phyloP scores from a whole-genome alignment of 2,888 invertebrate genomes.

The Eristalinus aeneus region DNA sequence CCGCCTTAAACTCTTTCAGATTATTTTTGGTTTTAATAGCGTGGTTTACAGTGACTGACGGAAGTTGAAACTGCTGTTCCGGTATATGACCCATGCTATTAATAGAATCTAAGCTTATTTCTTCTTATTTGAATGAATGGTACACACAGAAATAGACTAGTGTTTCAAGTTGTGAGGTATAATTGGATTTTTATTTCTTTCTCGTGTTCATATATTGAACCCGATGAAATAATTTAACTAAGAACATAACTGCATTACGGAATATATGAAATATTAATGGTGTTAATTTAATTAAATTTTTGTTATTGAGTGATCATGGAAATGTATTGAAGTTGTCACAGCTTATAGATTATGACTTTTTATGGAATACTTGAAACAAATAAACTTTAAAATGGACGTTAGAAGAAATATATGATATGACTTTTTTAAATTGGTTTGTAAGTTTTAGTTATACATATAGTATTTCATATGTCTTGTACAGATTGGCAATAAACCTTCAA shows the following conservation, averaged over 20 bases:
- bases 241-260: too few species aligned
- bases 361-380: too few species aligned
- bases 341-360: too few species aligned
- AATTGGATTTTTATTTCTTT: background rate
- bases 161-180: background rate
- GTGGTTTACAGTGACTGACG: background rate
- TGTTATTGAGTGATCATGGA: background rate
- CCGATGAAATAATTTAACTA: background rate
- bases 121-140: background rate
- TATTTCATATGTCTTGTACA: too few species aligned
- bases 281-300: background rate
- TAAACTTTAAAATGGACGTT: too few species aligned
- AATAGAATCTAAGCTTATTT: background rate
- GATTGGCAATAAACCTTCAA: too few species aligned
- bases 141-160: background rate
- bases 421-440: too few species aligned
- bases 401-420: too few species aligned
- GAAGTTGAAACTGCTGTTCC: slow-evolving; percentile 30
- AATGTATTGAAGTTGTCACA: too few species aligned
- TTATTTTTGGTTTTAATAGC: background rate
- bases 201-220: background rate
- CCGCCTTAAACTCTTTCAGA: background rate
- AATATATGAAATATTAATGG: background rate
- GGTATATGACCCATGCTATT: background rate
- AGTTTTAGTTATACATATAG: too few species aligned